A percentile compares a stretch with the other conserved stretches of the same genome.
phyloP scores from a whole-genome alignment of 2,888 invertebrate genomes.

The Phalera bucephala region DNA sequence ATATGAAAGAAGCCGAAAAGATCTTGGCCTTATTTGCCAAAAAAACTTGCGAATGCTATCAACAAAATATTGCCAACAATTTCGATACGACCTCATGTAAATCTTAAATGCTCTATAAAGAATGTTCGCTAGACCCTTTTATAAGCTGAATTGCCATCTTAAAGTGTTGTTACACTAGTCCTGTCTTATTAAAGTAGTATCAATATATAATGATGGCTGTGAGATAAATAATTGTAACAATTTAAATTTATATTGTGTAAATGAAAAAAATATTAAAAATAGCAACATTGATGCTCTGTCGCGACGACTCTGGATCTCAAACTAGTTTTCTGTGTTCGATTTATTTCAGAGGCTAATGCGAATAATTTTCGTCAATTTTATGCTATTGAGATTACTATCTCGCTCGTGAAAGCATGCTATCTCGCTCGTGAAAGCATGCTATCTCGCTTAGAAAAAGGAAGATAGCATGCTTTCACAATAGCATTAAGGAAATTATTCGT shows the following conservation, averaged over 20 bases:
- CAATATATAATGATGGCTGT: conserved; percentile 84
- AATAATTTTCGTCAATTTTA: too few species aligned
- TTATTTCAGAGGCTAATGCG: too few species aligned
- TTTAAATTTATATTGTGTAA: conserved; percentile 81
- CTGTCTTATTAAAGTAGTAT: conserved; percentile 81
- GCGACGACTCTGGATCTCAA: conserved; percentile 49
- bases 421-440: too few species aligned
- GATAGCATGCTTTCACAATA: too few species aligned
- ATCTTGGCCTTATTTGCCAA: too few species aligned
- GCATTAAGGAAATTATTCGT: too few species aligned
- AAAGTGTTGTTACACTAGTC: conserved; percentile 76
- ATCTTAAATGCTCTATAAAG: conserved; percentile 66
- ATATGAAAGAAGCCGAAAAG: too few species aligned
- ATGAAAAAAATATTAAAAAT: conserved; percentile 63
- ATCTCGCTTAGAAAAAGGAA: too few species aligned
- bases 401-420: too few species aligned
- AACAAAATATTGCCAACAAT: neutral
- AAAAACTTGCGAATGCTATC: too few species aligned
- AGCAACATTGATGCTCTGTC: conserved; percentile 61
- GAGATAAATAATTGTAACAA: conserved; percentile 81
- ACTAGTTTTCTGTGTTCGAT: conserved; percentile 29
- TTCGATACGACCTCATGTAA: conserved; percentile 14
- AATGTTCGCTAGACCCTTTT: conserved; percentile 80
- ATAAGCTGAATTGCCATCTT: conserved; percentile 76
- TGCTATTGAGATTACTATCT: too few species aligned